Base-by-base conservation (phyloP, 2,113 vertebrate genomes). In the Scortum barcoo region DNA sequence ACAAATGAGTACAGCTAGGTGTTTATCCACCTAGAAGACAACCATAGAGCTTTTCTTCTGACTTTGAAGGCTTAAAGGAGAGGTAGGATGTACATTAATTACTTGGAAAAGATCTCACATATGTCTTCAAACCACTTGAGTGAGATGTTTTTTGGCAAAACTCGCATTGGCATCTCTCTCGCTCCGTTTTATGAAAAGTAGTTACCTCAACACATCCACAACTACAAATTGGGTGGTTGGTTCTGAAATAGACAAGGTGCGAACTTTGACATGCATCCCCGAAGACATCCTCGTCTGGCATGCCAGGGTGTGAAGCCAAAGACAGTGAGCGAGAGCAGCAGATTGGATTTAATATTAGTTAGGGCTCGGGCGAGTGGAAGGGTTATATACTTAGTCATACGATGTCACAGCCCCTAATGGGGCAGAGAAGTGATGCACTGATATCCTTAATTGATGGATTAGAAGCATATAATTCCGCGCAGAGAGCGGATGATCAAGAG, bases 361-460 rank as follows among this genome's bases (percentile, higher is more conserved):
- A 9, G 65, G 62, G 75, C 84, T 84, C 46, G 69, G 77, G 85
- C 46, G 17, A 65, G 81, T 69, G 53, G 87, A 89, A 58, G 60
- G 88, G 89, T 88, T 93, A 86, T 91, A 80, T 67, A 87, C 89
- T 88, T 86, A 89, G 90, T 89, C 91, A 83, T 91, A 81, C 16
- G 78, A 91, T 89, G 91, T 91, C 93, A 93, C 89, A 60, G 85
- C 81, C 84, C 66, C 83, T 91, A 92, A 95, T 92, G 92, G 92
- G 81, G 81, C 81, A 85, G 85, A 81, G 88, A 84, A 92, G 90
- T 42, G 90, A 93, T 92, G 86, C 83, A 44, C 92, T 93, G 93
- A 94, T 93, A 93, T 93, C 88, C 88, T 90, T 94, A 94, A 95
- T 93, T 93, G 93, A 94, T 92, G 93, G 93, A 94, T 94, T 95